Evolutionary conservation across 2,797 vertebrate species (phyloP).

Genomic region (Liasis olivaceus): DNA sequence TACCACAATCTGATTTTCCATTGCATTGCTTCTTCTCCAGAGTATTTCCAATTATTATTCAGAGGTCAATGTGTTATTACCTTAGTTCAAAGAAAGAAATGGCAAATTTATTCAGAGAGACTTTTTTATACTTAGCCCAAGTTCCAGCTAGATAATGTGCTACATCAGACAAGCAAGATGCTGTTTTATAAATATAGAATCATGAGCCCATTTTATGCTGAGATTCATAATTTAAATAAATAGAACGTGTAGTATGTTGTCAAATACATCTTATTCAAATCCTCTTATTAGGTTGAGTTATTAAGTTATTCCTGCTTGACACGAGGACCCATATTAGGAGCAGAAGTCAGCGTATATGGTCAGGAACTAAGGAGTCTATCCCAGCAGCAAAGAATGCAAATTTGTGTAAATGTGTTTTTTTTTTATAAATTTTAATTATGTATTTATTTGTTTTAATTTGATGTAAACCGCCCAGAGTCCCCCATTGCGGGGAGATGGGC

Average conservation of each 20-base stretch:
- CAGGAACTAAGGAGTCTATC: background rate
- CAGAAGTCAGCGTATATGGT: background rate
- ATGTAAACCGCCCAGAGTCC: too few species aligned
- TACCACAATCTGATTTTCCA: background rate
- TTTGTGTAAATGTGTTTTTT: too few species aligned
- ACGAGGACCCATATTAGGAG: background rate
- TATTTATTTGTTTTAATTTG: too few species aligned
- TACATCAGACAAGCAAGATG: too few species aligned
- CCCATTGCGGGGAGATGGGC: too few species aligned
- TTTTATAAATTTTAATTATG: too few species aligned
- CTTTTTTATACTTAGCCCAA: slow-evolving; percentile 2
- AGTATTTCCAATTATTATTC: background rate
- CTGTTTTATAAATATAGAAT: too few species aligned
- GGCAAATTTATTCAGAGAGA: background rate
- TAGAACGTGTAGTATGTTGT: background rate
- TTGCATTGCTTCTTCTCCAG: background rate
- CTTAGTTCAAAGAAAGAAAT: slow-evolving; percentile 5
- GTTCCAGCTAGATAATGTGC: background rate
- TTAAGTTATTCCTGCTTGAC: background rate
- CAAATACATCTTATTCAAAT: too few species aligned
- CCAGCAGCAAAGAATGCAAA: background rate
- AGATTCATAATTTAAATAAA: background rate
- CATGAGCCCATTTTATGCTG: background rate
- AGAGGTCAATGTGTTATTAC: background rate
- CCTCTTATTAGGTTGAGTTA: background rate